Percentiles rank a stretch among this genome's conserved stretches.
Conservation (phyloP, 2,797 vertebrate species). For the Lepilemur septentrionalis region DNA sequence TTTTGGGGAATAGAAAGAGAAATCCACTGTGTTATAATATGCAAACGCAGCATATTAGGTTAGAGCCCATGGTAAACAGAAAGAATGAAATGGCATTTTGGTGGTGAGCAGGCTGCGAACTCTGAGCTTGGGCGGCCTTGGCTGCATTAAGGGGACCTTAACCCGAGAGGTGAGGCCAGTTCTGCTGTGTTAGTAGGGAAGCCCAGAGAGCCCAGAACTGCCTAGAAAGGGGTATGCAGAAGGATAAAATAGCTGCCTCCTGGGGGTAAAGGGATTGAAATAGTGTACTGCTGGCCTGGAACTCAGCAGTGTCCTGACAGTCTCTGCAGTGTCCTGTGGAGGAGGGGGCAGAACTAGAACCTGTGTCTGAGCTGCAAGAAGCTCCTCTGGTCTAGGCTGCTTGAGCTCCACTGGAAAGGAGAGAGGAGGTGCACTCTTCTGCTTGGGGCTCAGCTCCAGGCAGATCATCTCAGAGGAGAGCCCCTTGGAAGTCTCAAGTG, state of each 20-base stretch:
- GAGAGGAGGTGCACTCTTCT: fast-evolving
- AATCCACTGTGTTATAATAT: fast-evolving
- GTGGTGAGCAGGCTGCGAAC: neutral
- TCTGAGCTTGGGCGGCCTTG: neutral
- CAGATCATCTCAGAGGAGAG: neutral
- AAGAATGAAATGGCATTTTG: too few relatives aligned
- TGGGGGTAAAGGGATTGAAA: neutral
- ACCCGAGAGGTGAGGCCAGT: fast-evolving
- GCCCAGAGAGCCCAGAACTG: too few relatives aligned
- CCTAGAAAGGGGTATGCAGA: neutral
- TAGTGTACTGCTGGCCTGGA: neutral
- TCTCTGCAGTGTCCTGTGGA: neutral
- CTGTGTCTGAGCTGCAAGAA: neutral
- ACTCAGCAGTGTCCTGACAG: too few relatives aligned
- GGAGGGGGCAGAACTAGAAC: neutral
- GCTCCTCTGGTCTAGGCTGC: neutral
- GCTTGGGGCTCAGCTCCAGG: neutral
- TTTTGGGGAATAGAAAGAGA: neutral
- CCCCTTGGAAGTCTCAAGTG: neutral
- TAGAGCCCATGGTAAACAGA: neutral
- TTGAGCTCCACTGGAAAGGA: neutral
- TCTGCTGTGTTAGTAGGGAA: neutral
- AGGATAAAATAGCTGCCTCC: too few relatives aligned
- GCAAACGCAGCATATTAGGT: neutral
- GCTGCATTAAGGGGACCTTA: too few relatives aligned